Base-by-base conservation (phyloP, 2,888 invertebrate species). In the Copidosoma aretas region DNA sequence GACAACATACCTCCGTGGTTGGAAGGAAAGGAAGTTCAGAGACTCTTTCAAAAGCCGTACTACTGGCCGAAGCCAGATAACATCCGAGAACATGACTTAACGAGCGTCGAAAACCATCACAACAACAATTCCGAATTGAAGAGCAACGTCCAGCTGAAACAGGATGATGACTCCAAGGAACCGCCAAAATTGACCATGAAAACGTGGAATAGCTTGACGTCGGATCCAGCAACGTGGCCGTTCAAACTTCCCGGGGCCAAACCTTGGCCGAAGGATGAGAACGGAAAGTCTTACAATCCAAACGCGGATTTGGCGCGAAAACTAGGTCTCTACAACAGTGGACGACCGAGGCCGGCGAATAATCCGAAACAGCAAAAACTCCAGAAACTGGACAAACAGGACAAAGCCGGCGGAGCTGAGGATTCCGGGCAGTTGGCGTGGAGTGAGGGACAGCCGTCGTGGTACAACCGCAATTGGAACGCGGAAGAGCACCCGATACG, bases 171-270 rank as follows among this genome's bases (percentile, higher is more conserved):
- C 22, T 60, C 70, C 15, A 63, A 72, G 15, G 67, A 68, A 15
- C 32, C 76, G 4, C 79, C 80, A 0, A 77, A 80, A 25, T 75
- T 80, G 32, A 78, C 79, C 1, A 78, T 80, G 77, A 78, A 77
- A 51, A 77, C 80, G 0, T 80, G 80, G 80, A 79, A 77, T 67
- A 81, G 80, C 19, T 63, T 80, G 22, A 78, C 82, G 0, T 81
- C 82, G 0, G 82, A 82, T 69, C 81, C 82, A 0, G 81, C 80
- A 0, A 80, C 82, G 0, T 82, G 82, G 82, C 82, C 82, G 0
- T 81, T 80, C 61, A 82, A 81, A 62, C 68, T 81, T 0, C 77
- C 80, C 0, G 80, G 78, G 0, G 79, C 78, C 0, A 81, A 82
- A 41, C 79, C 82, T 1, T 82, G 82, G 82, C 82, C 81, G 0